These are phyloP conservation scores for Tupaia chinensis DNA, from an alignment of 2,113 vertebrate species.

Conservation along the genomic window DNA sequence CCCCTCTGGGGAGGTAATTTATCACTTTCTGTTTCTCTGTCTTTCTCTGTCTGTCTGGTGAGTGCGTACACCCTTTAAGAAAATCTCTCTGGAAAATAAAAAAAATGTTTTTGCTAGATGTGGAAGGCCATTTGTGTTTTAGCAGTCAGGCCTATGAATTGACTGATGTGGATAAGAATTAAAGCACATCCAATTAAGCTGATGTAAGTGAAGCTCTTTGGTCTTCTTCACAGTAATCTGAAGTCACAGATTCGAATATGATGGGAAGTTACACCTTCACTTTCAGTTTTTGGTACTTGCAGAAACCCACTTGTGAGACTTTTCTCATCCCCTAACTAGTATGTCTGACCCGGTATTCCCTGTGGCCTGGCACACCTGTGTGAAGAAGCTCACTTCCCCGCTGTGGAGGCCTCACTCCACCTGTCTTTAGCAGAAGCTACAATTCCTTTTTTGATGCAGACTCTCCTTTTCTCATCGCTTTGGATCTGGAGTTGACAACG, in stretches of 20 bases:
- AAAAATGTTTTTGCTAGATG: neutral
- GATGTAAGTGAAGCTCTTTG: neutral
- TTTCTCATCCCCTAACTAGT: neutral
- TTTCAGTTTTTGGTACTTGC: neutral
- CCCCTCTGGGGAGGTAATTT: too few relatives aligned
- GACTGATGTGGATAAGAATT: neutral
- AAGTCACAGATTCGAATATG: neutral
- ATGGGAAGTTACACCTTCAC: neutral
- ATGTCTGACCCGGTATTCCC: neutral
- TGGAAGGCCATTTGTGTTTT: neutral
- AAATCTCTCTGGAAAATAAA: too few relatives aligned
- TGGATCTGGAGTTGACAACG: neutral
- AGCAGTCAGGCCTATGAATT: neutral
- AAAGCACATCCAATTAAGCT: neutral
- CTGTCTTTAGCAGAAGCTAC: neutral
- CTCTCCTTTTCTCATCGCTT: neutral
- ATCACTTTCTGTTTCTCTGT: too few relatives aligned
- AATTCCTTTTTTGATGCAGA: neutral
- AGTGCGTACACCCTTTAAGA: too few relatives aligned
- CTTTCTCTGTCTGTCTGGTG: too few relatives aligned
- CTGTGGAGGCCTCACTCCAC: neutral
- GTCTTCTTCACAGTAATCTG: neutral
- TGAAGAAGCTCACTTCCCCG: neutral
- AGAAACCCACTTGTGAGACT: neutral
- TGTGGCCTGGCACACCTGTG: neutral